Percentiles rank a stretch among this genome's conserved stretches.
These are phyloP conservation scores for Poecilus cupreus DNA, from an alignment of 2,888 invertebrate species.

Conservation along the genomic window DNA sequence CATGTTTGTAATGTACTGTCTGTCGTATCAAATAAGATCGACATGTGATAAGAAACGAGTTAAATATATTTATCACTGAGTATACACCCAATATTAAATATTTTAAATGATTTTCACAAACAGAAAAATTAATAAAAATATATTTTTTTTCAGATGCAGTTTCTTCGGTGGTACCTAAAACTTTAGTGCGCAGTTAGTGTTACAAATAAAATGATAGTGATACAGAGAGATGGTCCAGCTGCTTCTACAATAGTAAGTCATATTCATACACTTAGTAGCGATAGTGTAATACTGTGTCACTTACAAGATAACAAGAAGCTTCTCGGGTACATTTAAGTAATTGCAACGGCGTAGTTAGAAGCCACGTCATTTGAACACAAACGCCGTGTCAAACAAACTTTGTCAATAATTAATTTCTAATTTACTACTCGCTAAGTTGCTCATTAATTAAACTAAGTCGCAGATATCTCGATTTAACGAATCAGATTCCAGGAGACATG, in stretches of 20 bases:
- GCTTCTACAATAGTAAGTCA: too few species aligned
- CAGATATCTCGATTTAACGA: not conserved
- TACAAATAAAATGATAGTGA: too few species aligned
- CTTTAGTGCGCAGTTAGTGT: too few species aligned
- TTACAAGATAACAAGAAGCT: too few species aligned
- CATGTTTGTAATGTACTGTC: not conserved
- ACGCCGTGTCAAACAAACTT: constrained; percentile 33
- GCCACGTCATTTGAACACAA: constrained; percentile 33
- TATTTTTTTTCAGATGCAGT: too few species aligned
- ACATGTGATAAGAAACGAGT: not conserved
- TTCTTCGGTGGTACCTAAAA: too few species aligned
- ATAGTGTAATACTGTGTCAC: too few species aligned
- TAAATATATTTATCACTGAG: not conserved
- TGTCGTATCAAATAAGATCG: constrained; percentile 3
- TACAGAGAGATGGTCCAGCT: too few species aligned
- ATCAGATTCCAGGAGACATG: not conserved
- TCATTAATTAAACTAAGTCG: constrained; percentile 49
- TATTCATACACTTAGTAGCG: too few species aligned
- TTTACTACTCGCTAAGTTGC: constrained; percentile 45
- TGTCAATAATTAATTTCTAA: constrained; percentile 54
- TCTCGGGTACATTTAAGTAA: constrained; percentile 46
- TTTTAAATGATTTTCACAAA: too few species aligned
- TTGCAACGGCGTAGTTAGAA: constrained; percentile 49
- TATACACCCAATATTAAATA: too few species aligned
- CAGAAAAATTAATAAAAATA: too few species aligned